Evolutionary conservation across 2,797 vertebrate genomes (phyloP).

Genomic region (Rhincodon typus): DNA sequence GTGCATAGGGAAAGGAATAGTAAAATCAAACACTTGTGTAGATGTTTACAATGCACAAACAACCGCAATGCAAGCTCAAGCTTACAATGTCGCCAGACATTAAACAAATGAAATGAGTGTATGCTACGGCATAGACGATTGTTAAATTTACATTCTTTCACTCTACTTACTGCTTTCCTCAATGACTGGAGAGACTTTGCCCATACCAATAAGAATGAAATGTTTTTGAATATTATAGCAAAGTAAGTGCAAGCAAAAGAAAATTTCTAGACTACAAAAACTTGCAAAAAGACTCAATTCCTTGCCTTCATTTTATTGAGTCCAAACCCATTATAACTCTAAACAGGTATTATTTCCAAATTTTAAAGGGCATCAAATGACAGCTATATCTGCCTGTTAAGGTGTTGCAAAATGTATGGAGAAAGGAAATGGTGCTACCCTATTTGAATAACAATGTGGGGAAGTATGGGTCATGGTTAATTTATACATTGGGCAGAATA

Average conservation of each 20-base stretch:
- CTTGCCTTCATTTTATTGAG: neutral
- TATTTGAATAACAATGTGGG: too few species aligned
- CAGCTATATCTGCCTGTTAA: too few species aligned
- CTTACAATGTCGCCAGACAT: too few species aligned
- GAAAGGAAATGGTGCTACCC: too few species aligned
- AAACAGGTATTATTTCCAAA: neutral
- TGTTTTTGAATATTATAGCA: neutral
- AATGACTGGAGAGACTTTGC: neutral
- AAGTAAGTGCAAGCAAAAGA: neutral
- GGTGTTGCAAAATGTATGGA: too few species aligned
- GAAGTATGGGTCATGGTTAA: too few species aligned
- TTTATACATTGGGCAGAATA: too few species aligned
- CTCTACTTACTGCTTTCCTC: neutral
- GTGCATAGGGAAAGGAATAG: neutral
- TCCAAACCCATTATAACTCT: neutral
- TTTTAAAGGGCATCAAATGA: neutral
- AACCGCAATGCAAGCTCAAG: neutral
- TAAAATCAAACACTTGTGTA: neutral
- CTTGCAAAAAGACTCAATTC: neutral
- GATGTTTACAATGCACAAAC: neutral
- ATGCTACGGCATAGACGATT: neutral
- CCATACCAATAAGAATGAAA: neutral
- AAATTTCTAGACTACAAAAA: neutral
- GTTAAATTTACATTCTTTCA: neutral
- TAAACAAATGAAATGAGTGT: neutral